Evolutionary conservation across 2,888 invertebrate species (phyloP).

Genomic region (Agonopterix subpropinquella): DNA sequence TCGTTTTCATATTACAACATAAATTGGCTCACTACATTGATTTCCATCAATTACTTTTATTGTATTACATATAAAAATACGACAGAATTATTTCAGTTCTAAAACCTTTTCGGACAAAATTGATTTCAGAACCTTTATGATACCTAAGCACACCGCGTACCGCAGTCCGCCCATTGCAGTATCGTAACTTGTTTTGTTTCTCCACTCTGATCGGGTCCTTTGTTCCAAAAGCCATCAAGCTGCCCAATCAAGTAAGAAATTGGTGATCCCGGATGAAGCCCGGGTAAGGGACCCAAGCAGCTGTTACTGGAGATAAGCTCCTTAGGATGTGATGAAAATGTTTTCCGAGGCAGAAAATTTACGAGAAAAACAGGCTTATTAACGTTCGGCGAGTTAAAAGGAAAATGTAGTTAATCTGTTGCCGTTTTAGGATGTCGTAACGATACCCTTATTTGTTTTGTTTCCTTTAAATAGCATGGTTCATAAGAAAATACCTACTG

Average conservation of each 20-base stretch:
- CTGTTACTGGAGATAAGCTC: slow-evolving; percentile 55
- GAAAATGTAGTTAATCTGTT: slow-evolving; percentile 7
- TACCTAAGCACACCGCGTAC: neutral
- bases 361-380: slow-evolving; percentile 27
- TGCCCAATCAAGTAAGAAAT: slow-evolving; percentile 71
- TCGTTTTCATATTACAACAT: no score
- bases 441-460: slow-evolving; percentile 1
- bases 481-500: neutral
- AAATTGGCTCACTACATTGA: no score
- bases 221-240: slow-evolving; percentile 65
- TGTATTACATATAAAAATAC: no score
- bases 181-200: slow-evolving; percentile 26
- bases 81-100: no score
- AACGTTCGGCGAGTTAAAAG: slow-evolving; percentile 13
- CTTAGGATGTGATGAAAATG: slow-evolving; percentile 52
- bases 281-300: slow-evolving; percentile 31
- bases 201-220: slow-evolving; percentile 38
- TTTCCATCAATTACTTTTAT: no score
- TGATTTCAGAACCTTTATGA: no score
- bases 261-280: slow-evolving; percentile 52
- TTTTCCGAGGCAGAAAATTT: slow-evolving; percentile 41
- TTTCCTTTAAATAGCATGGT: neutral
- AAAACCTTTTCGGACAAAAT: no score
- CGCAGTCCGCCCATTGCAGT: slow-evolving; percentile 1
- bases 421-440: neutral